Percentiles rank a stretch among this genome's conserved stretches.
Conservation (phyloP, 1,140 invertebrate genomes). For the Agraylea sexmaculata region DNA sequence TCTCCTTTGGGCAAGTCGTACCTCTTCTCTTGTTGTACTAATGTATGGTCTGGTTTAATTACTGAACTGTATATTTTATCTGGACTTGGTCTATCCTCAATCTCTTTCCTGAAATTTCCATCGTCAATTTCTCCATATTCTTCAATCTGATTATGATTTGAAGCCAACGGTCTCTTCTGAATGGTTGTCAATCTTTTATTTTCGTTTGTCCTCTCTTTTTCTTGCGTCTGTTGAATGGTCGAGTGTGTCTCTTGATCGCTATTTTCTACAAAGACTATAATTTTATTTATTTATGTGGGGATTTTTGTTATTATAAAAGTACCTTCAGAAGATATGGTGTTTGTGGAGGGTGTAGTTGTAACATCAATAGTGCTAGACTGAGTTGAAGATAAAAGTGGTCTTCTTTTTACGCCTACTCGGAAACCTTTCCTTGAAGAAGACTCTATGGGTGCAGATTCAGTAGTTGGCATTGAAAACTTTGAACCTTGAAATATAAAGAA, state of each 20-base stretch:
- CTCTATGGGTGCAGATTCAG: constrained; percentile 2
- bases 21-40: constrained; percentile 17
- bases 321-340: too few species aligned
- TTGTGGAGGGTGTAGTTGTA: background rate
- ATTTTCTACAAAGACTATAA: constrained; percentile 3
- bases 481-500: too few species aligned
- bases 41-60: constrained; percentile 18
- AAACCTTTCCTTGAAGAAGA: constrained; percentile 11
- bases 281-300: background rate
- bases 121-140: background rate
- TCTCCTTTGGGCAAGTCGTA: constrained; percentile 9
- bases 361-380: background rate
- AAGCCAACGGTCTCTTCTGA: constrained; percentile 13
- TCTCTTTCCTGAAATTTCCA: background rate
- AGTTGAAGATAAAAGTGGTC: constrained; percentile 2
- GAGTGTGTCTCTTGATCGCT: constrained; percentile 20
- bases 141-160: constrained; percentile 12
- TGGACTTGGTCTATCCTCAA: constrained; percentile 1
- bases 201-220: constrained; percentile 6
- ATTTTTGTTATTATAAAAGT: too few species aligned
- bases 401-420: constrained; percentile 11
- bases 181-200: constrained; percentile 14
- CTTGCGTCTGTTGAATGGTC: constrained; percentile 15
- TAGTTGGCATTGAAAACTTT: too few species aligned
- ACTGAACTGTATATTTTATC: constrained; percentile 20